phyloP scores from a whole-genome alignment of 1,140 invertebrate species.

The Drosophila ercepeae region DNA sequence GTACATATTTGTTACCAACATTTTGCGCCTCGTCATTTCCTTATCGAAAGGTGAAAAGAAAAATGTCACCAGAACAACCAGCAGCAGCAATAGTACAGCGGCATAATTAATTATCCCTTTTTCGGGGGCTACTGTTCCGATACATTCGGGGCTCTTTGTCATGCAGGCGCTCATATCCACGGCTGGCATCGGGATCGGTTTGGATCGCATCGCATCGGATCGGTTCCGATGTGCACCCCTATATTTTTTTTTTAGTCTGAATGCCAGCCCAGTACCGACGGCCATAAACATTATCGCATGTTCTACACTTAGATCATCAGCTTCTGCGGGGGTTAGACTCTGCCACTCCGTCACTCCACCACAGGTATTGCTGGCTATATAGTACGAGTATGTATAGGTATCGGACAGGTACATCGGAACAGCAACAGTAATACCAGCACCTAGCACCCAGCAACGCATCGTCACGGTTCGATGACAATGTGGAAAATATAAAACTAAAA shows the following conservation, averaged over 20 bases:
- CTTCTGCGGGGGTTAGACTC: constrained; percentile 61
- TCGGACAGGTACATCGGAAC: constrained; percentile 65
- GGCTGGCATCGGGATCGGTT: constrained; percentile 11
- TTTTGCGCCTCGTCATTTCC: constrained; percentile 73
- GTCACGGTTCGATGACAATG: constrained; percentile 78
- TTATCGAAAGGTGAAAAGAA: constrained; percentile 65
- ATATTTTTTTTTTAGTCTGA: constrained; percentile 40
- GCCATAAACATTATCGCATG: constrained; percentile 78
- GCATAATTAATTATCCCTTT: constrained; percentile 77
- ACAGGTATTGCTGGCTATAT: neutral
- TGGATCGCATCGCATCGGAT: neutral
- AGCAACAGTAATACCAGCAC: constrained; percentile 28
- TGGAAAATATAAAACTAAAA: constrained; percentile 54
- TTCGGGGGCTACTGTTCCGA: constrained; percentile 40
- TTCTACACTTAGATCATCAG: constrained; percentile 78
- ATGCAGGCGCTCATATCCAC: constrained; percentile 59
- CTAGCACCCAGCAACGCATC: constrained; percentile 40
- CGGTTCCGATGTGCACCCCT: constrained; percentile 57
- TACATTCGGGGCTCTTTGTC: constrained; percentile 26
- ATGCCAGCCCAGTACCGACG: constrained; percentile 28
- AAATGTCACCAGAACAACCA: constrained; percentile 61
- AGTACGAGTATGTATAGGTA: constrained; percentile 5
- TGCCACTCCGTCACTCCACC: constrained; percentile 1
- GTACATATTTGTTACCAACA: constrained; percentile 16
- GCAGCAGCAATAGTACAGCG: constrained; percentile 20